Conservation (phyloP, 30 jellyfish, hydroid and myxozoan genomes). For the Sanderia malayensis region DNA sequence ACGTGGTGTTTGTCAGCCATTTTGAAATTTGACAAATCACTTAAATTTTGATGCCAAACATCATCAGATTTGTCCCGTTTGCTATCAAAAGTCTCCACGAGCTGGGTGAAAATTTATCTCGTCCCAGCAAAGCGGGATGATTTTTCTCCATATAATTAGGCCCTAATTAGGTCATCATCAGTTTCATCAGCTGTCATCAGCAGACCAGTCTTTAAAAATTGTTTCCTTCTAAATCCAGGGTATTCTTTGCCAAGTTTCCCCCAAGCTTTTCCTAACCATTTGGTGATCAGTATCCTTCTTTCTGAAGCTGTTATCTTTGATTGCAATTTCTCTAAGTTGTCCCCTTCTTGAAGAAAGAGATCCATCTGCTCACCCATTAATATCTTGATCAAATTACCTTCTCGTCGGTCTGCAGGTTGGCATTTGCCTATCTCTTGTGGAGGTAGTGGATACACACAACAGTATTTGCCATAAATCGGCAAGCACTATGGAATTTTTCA, state of each 20-base stretch:
- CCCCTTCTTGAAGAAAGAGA: slow-evolving; percentile 3
- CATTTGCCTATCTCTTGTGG: slow-evolving; percentile 26
- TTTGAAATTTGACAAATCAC: too few relatives aligned
- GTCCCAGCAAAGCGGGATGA: too few relatives aligned
- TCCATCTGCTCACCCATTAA: slow-evolving; percentile 39
- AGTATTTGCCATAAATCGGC: slow-evolving; percentile 17
- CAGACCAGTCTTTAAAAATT: slow-evolving; percentile 29
- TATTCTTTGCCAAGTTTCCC: slow-evolving; percentile 7
- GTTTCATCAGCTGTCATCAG: slow-evolving; percentile 36
- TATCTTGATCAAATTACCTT: slow-evolving; percentile 13
- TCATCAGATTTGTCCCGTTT: too few relatives aligned
- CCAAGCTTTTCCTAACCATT: slow-evolving; percentile 34
- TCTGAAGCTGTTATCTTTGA: not conserved
- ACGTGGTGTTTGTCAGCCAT: too few relatives aligned
- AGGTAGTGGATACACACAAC: slow-evolving; percentile 30
- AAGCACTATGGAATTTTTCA: slow-evolving; percentile 20
- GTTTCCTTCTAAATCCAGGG: slow-evolving; percentile 41
- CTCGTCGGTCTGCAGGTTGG: slow-evolving; percentile 30
- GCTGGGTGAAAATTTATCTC: too few relatives aligned
- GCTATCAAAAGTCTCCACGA: too few relatives aligned
- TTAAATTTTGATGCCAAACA: too few relatives aligned
- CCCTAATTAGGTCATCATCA: too few relatives aligned
- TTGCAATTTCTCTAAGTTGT: not conserved
- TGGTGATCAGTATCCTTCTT: slow-evolving; percentile 26
- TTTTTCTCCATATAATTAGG: too few relatives aligned